Evolutionary conservation across 2,113 vertebrate genomes (phyloP), one percentile per base, ranked within the genome.

Genomic region (Lepus timidus): DNA sequence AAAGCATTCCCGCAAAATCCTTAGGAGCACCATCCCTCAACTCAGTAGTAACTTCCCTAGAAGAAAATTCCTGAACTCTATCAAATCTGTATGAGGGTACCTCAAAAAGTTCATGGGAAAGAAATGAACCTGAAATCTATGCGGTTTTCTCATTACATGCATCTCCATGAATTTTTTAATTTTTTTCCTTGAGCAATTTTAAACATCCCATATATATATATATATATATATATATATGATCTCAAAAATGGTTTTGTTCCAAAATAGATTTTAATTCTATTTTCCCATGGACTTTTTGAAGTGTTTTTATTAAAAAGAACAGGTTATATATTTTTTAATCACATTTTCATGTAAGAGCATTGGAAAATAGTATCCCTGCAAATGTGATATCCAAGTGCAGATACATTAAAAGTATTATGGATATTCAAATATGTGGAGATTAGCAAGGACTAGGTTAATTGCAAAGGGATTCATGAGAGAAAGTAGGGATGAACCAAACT

Each of bases 21-120:
- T 68, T 7, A 95, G 39, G 36, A 10, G 8, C 4, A 92, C 13
- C 2, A 87, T 27, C 31, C 85, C 68, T 88, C 75, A 75, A 90
- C 55, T 80, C 49, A 61, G 44, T 75, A 68, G 55, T 22, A 78
- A 67, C 68, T 85, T 68, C 9, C 14, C 6, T 58, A 64, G 22
- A 95, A 90, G 36, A 81, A 93, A 95, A 88, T 11, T 55, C 62
- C 33, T 31, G 62, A 82, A 91, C 25, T 91, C 51, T 89, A 86
- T 44, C 67, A 75, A 79, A 20, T 85, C 16, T 67, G 19, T 58
- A 58, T 58, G 55, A 58, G 55, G 19, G 55, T 4, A 14, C 55
- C 14, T 58, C 13, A 58, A 58, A 58, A 58, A 58, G 55, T 17
- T 58, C 55, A 58, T 20, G 6, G 19, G 17, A 58, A 58, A 58